These are phyloP conservation scores for Eupithecia pulchellata DNA, from an alignment of 2,888 invertebrate genomes.

Conservation along the genomic window DNA sequence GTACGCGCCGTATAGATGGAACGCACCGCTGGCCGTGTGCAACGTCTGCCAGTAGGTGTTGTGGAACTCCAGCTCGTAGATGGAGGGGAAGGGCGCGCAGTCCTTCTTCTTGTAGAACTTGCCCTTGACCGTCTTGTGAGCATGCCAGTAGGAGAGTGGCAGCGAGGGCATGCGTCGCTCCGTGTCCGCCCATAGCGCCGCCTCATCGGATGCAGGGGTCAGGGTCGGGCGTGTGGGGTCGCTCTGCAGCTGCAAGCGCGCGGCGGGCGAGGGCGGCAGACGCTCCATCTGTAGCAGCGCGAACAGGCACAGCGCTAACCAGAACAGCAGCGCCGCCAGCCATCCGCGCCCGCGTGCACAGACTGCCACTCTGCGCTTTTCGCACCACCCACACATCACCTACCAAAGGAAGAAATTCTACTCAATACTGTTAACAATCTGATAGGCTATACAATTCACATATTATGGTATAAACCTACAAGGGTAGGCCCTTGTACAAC, in stretches of 20 bases:
- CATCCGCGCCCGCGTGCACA: constrained; percentile 51
- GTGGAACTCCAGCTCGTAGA: constrained; percentile 96
- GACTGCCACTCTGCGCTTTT: constrained; percentile 49
- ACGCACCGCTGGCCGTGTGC: constrained; percentile 93
- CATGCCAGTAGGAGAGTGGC: constrained; percentile 94
- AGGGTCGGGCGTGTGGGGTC: constrained; percentile 50
- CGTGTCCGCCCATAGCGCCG: constrained; percentile 91
- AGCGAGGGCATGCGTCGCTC: constrained; percentile 92
- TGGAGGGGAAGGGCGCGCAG: constrained; percentile 94
- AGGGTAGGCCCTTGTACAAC: too few relatives aligned
- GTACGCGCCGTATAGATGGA: constrained; percentile 95
- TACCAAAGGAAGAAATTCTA: constrained; percentile 45
- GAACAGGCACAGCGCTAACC: constrained; percentile 70
- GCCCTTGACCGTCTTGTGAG: constrained; percentile 91
- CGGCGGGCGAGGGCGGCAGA: constrained; percentile 48
- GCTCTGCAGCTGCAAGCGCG: constrained; percentile 32
- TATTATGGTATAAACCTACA: too few relatives aligned
- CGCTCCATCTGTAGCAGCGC: constrained; percentile 68
- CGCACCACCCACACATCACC: constrained; percentile 75
- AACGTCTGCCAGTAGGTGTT: constrained; percentile 97
- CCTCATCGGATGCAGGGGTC: constrained; percentile 88
- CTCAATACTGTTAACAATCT: background rate
- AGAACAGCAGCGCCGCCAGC: constrained; percentile 75
- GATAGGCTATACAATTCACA: too few relatives aligned
- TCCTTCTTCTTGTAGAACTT: constrained; percentile 87